These are phyloP conservation scores for Drymonia ruficornis DNA, from an alignment of 2,888 invertebrate species.

Conservation along the genomic window DNA sequence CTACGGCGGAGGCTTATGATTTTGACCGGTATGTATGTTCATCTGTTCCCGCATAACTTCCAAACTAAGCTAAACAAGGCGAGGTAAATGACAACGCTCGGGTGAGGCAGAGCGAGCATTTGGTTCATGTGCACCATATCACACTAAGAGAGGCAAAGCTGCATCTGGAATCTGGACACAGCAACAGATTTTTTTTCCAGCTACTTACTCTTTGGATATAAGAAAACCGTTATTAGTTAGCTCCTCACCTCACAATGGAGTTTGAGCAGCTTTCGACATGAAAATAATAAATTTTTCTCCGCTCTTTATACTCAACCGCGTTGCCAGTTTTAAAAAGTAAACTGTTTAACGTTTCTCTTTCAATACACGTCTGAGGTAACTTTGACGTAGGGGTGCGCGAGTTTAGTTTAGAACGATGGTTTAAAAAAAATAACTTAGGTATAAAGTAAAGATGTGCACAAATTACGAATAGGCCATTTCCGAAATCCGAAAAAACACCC, in stretches of 20 bases:
- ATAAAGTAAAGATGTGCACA: neutral
- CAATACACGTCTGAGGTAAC: slow-evolving; percentile 32
- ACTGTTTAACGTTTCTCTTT: slow-evolving; percentile 46
- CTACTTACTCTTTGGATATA: slow-evolving; percentile 14
- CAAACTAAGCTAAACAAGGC: no score
- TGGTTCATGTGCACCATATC: no score
- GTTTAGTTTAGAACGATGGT: neutral
- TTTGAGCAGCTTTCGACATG: slow-evolving; percentile 23
- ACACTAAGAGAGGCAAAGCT: no score
- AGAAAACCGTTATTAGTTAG: slow-evolving; percentile 36
- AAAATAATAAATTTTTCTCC: slow-evolving; percentile 41
- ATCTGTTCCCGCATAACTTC: no score
- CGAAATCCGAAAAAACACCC: no score
- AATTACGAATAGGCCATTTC: no score
- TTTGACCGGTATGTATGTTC: no score
- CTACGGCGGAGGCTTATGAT: no score
- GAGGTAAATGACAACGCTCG: no score
- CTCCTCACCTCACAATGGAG: slow-evolving; percentile 35
- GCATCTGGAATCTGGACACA: no score
- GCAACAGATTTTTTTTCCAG: no score
- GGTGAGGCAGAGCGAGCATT: no score
- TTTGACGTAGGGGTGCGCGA: slow-evolving; percentile 24
- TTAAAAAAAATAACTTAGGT: neutral
- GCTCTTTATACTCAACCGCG: slow-evolving; percentile 28
- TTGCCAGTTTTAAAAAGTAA: slow-evolving; percentile 41